Conservation (phyloP, 2,888 invertebrate species). For the Ophion costatus region DNA sequence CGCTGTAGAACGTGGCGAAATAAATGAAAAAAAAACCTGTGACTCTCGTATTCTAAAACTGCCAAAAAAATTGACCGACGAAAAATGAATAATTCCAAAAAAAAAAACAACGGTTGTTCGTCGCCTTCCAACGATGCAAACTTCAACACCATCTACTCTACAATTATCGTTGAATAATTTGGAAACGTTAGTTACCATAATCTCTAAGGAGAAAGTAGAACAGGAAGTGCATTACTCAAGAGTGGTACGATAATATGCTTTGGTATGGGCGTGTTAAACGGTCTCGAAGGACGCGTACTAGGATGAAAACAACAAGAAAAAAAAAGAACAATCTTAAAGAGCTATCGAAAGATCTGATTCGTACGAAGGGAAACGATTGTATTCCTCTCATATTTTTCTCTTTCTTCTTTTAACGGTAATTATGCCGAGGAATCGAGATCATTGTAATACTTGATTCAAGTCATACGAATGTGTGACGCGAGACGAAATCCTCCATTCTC, state of each 20-base stretch:
- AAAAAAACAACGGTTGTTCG: too few species aligned
- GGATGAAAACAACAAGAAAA: constrained; percentile 25
- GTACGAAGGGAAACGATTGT: constrained; percentile 42
- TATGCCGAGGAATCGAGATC: constrained; percentile 46
- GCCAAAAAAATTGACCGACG: too few species aligned
- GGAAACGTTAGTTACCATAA: not conserved
- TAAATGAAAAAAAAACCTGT: too few species aligned
- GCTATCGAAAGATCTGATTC: constrained; percentile 59
- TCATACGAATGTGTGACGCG: constrained; percentile 21
- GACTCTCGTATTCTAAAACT: too few species aligned
- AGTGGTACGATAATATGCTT: constrained; percentile 75
- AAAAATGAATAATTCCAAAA: too few species aligned
- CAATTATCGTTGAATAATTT: not conserved
- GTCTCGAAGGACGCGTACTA: constrained; percentile 69
- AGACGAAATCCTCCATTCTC: constrained; percentile 41
- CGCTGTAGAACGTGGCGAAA: too few species aligned
- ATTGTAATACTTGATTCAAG: constrained; percentile 51
- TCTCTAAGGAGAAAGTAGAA: constrained; percentile 70
- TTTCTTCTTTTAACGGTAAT: constrained; percentile 64
- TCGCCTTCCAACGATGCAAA: too few species aligned
- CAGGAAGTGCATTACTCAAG: constrained; percentile 65
- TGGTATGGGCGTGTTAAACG: constrained; percentile 72
- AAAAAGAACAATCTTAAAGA: constrained; percentile 21
- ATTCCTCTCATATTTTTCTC: constrained; percentile 19
- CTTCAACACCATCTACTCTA: not conserved